phyloP scores from a whole-genome alignment of 2,888 invertebrate species.

The Campoplex capitator region DNA sequence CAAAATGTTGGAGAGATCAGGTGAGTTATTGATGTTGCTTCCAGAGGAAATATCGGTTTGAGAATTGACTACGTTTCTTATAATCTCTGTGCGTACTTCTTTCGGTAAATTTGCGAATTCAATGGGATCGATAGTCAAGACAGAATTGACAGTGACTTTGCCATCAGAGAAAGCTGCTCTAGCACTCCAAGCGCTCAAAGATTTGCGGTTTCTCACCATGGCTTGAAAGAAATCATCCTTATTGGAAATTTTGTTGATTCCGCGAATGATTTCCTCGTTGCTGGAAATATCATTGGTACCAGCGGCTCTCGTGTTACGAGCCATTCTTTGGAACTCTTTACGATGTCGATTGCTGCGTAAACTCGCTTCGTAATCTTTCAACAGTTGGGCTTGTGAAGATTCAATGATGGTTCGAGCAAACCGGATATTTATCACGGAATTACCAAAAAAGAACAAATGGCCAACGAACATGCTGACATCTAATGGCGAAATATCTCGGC shows the following conservation, averaged over 20 bases:
- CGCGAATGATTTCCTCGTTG: slow-evolving; percentile 73
- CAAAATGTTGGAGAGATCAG: not conserved
- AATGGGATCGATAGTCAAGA: slow-evolving; percentile 61
- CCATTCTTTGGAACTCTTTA: slow-evolving; percentile 72
- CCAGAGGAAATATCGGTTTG: not conserved
- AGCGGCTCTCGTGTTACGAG: slow-evolving; percentile 64
- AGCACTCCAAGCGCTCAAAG: slow-evolving; percentile 50
- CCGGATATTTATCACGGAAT: slow-evolving; percentile 73
- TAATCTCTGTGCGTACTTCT: slow-evolving; percentile 46
- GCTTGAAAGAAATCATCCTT: slow-evolving; percentile 64
- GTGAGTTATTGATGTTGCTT: not conserved
- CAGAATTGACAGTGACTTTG: slow-evolving; percentile 56
- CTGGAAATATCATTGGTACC: slow-evolving; percentile 62
- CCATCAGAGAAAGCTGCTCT: slow-evolving; percentile 55
- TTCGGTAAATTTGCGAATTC: slow-evolving; percentile 63
- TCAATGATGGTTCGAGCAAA: slow-evolving; percentile 74
- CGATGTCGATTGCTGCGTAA: slow-evolving; percentile 74
- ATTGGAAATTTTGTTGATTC: slow-evolving; percentile 67
- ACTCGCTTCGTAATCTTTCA: slow-evolving; percentile 75
- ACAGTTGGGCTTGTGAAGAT: slow-evolving; percentile 71
- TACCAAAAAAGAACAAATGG: slow-evolving; percentile 76
- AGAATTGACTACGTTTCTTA: slow-evolving; percentile 28
- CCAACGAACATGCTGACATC: slow-evolving; percentile 69
- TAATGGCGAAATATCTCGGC: slow-evolving; percentile 14
- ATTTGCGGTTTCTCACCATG: slow-evolving; percentile 63